phyloP scores from a whole-genome alignment of 2,888 invertebrate genomes.

The Lepidochrysops patricia region DNA sequence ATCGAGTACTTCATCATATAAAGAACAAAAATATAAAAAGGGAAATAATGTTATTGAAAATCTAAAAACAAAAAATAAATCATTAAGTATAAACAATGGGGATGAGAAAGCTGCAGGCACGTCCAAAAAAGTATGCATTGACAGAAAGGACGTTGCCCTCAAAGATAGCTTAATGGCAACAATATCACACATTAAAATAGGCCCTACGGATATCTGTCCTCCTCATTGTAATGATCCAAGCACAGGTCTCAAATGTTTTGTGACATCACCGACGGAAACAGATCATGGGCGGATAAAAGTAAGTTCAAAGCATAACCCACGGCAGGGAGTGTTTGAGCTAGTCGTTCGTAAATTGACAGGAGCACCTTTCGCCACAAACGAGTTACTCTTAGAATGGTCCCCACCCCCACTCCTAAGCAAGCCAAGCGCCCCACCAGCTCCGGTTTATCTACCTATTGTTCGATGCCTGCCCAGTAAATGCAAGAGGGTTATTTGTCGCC shows the following conservation, averaged over 20 bases:
- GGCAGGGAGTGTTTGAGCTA: constrained; percentile 62
- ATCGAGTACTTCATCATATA: not conserved
- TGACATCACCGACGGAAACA: constrained; percentile 33
- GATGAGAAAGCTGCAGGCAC: not conserved
- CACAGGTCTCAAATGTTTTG: constrained; percentile 49
- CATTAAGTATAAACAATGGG: not conserved
- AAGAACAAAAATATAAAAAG: not conserved
- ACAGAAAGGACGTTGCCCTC: constrained; percentile 18
- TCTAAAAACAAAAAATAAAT: not conserved
- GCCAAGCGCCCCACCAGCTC: constrained; percentile 34
- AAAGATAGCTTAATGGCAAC: constrained; percentile 50
- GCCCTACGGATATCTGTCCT: constrained; percentile 47
- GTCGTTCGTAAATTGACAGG: constrained; percentile 55
- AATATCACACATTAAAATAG: constrained; percentile 55
- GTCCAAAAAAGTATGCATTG: constrained; percentile 35
- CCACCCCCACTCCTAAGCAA: constrained; percentile 47
- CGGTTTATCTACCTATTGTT: constrained; percentile 28
- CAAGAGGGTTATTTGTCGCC: constrained; percentile 42
- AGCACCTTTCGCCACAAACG: constrained; percentile 58
- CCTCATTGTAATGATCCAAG: constrained; percentile 46
- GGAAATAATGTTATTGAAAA: not conserved
- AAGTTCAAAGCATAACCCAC: constrained; percentile 46
- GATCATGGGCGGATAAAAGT: constrained; percentile 50
- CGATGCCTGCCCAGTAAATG: constrained; percentile 41
- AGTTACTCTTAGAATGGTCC: constrained; percentile 64